Percentiles rank a stretch among this genome's conserved stretches.
Conservation (phyloP, 2,888 invertebrate genomes). For the Actias luna region DNA sequence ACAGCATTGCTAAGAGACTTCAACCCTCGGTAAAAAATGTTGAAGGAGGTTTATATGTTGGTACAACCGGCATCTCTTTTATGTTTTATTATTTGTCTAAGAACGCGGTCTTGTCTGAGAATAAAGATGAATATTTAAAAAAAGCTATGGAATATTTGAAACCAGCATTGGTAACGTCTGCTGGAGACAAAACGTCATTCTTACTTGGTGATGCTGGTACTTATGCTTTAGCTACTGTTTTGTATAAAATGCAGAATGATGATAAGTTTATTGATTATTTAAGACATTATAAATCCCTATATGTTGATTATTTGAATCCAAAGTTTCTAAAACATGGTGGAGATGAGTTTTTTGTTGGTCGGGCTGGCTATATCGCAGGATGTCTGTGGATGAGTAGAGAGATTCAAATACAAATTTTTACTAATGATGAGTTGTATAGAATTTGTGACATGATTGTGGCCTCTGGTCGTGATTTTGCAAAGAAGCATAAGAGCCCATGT, state of each 20-base stretch:
- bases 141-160: constrained; percentile 83
- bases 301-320: constrained; percentile 54
- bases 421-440: constrained; percentile 76
- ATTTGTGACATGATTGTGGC: constrained; percentile 86
- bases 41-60: constrained; percentile 85
- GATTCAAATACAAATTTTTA: constrained; percentile 65
- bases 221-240: constrained; percentile 86
- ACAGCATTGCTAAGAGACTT: constrained; percentile 57
- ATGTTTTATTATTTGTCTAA: constrained; percentile 88
- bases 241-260: constrained; percentile 79
- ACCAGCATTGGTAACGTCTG: constrained; percentile 81
- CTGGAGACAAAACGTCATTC: constrained; percentile 86
- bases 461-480: constrained; percentile 87
- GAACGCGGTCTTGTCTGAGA: constrained; percentile 70
- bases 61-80: constrained; percentile 86
- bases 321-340: constrained; percentile 85
- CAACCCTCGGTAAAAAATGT: constrained; percentile 70
- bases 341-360: constrained; percentile 93
- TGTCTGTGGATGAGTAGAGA: constrained; percentile 86
- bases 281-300: constrained; percentile 63
- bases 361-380: constrained; percentile 91
- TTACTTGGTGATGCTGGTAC: constrained; percentile 91
- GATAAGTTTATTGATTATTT: constrained; percentile 52
- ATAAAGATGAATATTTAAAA: constrained; percentile 74
- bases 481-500: constrained; percentile 77